phyloP scores from a whole-genome alignment of 1,140 invertebrate genomes.

The Drosophila burlai region DNA sequence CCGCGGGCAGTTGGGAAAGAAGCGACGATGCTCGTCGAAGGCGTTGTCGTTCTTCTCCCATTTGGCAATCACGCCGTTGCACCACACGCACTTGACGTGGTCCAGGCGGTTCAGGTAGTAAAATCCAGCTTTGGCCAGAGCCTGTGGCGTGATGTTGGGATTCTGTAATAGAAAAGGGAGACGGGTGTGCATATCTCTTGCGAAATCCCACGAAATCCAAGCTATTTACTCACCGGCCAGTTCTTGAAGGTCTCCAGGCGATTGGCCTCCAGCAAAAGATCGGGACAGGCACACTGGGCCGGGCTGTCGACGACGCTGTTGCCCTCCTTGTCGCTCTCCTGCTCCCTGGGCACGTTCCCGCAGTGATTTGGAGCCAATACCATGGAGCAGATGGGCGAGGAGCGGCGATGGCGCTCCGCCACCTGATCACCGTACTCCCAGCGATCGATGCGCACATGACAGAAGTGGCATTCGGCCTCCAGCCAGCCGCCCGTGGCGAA shows the following conservation, averaged over 20 bases:
- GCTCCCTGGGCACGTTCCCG: slow-evolving; percentile 87
- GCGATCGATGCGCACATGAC: slow-evolving; percentile 89
- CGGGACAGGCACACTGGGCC: slow-evolving; percentile 43
- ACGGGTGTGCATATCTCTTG: neutral
- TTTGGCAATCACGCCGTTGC: slow-evolving; percentile 89
- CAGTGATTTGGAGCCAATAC: slow-evolving; percentile 87
- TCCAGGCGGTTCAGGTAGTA: slow-evolving; percentile 85
- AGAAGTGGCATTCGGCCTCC: slow-evolving; percentile 92
- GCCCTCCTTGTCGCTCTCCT: slow-evolving; percentile 54
- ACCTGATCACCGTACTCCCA: slow-evolving; percentile 91
- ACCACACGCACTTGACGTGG: slow-evolving; percentile 93
- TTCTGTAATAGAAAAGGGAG: slow-evolving; percentile 47
- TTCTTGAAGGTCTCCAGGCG: slow-evolving; percentile 87
- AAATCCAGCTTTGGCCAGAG: slow-evolving; percentile 92
- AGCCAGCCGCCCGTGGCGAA: slow-evolving; percentile 89
- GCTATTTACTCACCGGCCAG: slow-evolving; percentile 88
- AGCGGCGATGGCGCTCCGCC: slow-evolving; percentile 66
- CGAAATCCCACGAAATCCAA: neutral
- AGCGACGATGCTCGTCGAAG: slow-evolving; percentile 90
- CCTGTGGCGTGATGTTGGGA: slow-evolving; percentile 87
- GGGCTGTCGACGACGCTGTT: slow-evolving; percentile 56
- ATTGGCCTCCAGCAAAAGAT: slow-evolving; percentile 71
- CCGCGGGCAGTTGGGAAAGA: slow-evolving; percentile 89
- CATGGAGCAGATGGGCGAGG: slow-evolving; percentile 90
- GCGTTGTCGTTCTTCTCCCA: slow-evolving; percentile 92